These are phyloP conservation scores for Steinernema carpocapsae DNA, from an alignment of 2,888 invertebrate genomes.

Conservation along the genomic window DNA sequence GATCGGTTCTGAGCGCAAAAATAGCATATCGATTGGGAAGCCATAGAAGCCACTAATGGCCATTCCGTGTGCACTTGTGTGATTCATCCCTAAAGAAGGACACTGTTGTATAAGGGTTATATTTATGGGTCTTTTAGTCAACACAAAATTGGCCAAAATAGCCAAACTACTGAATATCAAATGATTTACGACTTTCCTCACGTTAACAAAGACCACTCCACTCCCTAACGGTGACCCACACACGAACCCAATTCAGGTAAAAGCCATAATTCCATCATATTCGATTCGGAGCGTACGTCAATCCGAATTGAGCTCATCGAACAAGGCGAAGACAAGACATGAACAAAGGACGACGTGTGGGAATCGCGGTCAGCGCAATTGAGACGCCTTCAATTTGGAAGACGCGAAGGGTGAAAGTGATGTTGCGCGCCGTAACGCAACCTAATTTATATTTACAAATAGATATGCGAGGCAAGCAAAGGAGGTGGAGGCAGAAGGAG, in stretches of 20 bases:
- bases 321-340: not conserved
- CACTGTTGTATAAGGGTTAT: too few species aligned
- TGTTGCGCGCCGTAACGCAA: conserved; percentile 16
- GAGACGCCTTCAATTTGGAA: conserved; percentile 9
- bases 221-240: not conserved
- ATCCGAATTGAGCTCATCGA: not conserved
- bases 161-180: not conserved
- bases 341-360: conserved; percentile 4
- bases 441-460: conserved; percentile 31
- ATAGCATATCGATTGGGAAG: not conserved
- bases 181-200: not conserved
- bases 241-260: not conserved
- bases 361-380: conserved; percentile 22
- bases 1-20: not conserved
- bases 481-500: too few species aligned
- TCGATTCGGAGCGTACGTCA: not conserved
- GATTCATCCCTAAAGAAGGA: too few species aligned
- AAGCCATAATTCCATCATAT: conserved; percentile 5
- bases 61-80: too few species aligned
- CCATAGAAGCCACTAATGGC: not conserved
- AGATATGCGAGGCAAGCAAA: too few species aligned
- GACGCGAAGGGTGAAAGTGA: not conserved
- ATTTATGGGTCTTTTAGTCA: too few species aligned
- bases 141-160: not conserved
- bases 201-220: not conserved